Conservation (phyloP, 2,797 vertebrate genomes). For the Enteromius treurensis region DNA sequence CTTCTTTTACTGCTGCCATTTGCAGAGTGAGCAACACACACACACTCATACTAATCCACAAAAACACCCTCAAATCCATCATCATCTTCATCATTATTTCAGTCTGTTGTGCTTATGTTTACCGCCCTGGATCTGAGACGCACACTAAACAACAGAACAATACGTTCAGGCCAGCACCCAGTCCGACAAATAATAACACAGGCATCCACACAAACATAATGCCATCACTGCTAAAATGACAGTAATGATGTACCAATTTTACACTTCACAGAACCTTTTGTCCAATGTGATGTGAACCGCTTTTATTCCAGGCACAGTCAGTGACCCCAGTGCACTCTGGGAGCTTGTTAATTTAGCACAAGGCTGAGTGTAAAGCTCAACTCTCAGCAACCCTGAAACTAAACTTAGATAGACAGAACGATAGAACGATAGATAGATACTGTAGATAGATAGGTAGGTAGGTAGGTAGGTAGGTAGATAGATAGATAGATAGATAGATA, state of each 20-base stretch:
- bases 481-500: not conserved
- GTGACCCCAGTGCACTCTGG: not conserved
- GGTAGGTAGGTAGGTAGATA: too few relatives aligned
- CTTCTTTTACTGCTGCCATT: slow-evolving; percentile 39
- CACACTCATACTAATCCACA: not conserved
- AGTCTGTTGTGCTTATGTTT: slow-evolving; percentile 4
- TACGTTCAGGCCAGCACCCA: not conserved
- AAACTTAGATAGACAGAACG: not conserved
- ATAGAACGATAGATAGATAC: not conserved
- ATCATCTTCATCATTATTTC: not conserved
- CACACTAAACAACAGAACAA: not conserved
- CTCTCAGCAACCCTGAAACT: not conserved
- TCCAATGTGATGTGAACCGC: not conserved
- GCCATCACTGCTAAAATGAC: not conserved
- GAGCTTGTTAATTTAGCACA: slow-evolving; percentile 5
- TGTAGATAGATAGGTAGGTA: too few relatives aligned
- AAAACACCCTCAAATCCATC: not conserved
- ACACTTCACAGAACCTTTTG: not conserved
- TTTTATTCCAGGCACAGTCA: not conserved
- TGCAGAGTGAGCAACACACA: not conserved
- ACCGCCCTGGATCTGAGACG: not conserved
- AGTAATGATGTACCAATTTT: not conserved
- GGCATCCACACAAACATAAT: not conserved
- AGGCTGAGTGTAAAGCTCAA: not conserved
- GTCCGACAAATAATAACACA: not conserved